Conservation (phyloP, 1,140 invertebrate genomes). For the Holotrichia oblita region DNA sequence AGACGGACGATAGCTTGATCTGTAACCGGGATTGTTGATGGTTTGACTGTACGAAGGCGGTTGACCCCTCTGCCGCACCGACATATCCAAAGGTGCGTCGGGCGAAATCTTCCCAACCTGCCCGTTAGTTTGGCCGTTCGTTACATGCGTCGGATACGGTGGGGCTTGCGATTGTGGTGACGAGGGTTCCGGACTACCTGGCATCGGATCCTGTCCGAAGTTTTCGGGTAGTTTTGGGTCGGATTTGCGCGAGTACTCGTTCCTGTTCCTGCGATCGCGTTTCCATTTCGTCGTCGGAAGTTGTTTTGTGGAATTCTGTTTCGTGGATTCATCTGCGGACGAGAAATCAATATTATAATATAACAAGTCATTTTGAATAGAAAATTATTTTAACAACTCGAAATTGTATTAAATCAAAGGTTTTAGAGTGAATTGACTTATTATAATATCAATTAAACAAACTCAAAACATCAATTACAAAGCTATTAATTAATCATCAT, state of each 20-base stretch:
- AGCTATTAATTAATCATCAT: too few relatives aligned
- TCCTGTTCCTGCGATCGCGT: slow-evolving; percentile 66
- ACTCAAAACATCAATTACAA: too few relatives aligned
- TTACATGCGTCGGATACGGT: slow-evolving; percentile 41
- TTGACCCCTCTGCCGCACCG: slow-evolving; percentile 63
- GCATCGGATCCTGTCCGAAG: slow-evolving; percentile 46
- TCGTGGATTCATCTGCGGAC: slow-evolving; percentile 51
- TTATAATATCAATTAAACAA: too few relatives aligned
- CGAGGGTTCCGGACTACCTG: slow-evolving; percentile 45
- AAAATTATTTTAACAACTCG: too few relatives aligned
- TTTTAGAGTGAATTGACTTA: too few relatives aligned
- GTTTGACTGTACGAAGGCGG: slow-evolving; percentile 67
- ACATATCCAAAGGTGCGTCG: slow-evolving; percentile 67
- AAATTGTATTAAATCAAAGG: too few relatives aligned
- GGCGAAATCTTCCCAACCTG: slow-evolving; percentile 55
- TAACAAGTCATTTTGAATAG: too few relatives aligned
- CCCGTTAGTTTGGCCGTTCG: slow-evolving; percentile 56
- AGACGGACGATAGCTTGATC: slow-evolving; percentile 60
- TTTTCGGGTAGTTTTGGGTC: slow-evolving; percentile 57
- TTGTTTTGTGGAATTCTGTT: slow-evolving; percentile 65
- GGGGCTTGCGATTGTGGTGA: slow-evolving; percentile 35
- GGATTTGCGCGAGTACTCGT: slow-evolving; percentile 59
- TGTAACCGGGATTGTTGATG: slow-evolving; percentile 63
- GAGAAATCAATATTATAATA: too few relatives aligned
- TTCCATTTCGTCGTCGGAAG: slow-evolving; percentile 72